phyloP scores from a whole-genome alignment of 2,113 vertebrate genomes.

The Toxotes jaculatrix region DNA sequence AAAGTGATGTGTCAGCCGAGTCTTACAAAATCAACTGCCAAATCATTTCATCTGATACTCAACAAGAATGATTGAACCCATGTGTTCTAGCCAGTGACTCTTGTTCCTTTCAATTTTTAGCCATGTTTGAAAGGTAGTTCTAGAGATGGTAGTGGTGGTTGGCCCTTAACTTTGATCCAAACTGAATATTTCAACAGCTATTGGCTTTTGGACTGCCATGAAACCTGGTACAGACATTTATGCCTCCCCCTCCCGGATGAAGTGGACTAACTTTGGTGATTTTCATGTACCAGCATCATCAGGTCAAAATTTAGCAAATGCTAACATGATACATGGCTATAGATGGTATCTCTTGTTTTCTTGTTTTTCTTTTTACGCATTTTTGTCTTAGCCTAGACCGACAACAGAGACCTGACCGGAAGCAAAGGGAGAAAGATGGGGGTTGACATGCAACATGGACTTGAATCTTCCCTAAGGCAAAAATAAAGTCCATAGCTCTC shows the following conservation, averaged over 20 bases:
- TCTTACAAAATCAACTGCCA: neutral
- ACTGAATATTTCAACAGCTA: neutral
- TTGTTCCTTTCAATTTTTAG: neutral
- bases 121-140: neutral
- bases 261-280: neutral
- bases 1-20: neutral
- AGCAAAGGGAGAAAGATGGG: neutral
- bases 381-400: neutral
- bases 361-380: neutral
- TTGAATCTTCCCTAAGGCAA: constrained; percentile 2
- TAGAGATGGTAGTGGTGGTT: neutral
- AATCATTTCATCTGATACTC: neutral
- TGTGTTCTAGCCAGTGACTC: neutral
- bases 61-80: neutral
- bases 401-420: neutral
- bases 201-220: neutral
- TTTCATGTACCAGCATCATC: neutral
- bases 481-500: neutral
- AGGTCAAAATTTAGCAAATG: neutral
- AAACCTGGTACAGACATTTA: neutral
- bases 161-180: neutral
- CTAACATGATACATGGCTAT: neutral
- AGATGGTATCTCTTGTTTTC: neutral
- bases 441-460: neutral
- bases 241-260: neutral